Evolutionary conservation across 2,797 vertebrate species (phyloP).

Genomic region (Cryptoprocta ferox): DNA sequence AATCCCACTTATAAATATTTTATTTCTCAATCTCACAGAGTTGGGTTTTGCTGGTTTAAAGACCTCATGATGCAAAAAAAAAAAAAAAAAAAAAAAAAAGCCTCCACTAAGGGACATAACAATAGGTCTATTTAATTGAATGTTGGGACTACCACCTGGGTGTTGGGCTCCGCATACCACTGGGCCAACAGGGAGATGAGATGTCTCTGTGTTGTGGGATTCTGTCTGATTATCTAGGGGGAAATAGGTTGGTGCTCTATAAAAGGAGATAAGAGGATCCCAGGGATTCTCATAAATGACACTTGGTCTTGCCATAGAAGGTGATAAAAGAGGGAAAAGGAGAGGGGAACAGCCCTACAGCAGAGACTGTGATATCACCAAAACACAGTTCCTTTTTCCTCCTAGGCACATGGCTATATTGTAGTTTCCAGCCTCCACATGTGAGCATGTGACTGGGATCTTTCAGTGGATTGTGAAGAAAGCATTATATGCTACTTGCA

Average conservation of each 20-base stretch:
- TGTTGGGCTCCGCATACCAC: neutral
- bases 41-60: slow-evolving; percentile 25
- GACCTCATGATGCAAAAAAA: neutral
- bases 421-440: neutral
- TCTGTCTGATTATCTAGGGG: neutral
- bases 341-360: neutral
- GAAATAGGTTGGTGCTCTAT: neutral
- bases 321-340: neutral
- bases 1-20: neutral
- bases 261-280: neutral
- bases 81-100: neutral
- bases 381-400: neutral
- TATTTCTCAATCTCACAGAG: neutral
- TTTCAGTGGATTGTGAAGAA: neutral
- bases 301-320: neutral
- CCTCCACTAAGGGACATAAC: neutral
- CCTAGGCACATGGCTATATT: neutral
- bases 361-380: neutral
- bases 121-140: neutral
- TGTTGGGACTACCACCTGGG: neutral
- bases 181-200: neutral
- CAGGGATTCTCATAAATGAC: neutral
- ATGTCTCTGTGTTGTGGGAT: neutral
- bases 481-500: neutral
- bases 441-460: neutral